Base-by-base conservation (phyloP, 2,888 invertebrate species). In the Stegophylla sp. region DNA sequence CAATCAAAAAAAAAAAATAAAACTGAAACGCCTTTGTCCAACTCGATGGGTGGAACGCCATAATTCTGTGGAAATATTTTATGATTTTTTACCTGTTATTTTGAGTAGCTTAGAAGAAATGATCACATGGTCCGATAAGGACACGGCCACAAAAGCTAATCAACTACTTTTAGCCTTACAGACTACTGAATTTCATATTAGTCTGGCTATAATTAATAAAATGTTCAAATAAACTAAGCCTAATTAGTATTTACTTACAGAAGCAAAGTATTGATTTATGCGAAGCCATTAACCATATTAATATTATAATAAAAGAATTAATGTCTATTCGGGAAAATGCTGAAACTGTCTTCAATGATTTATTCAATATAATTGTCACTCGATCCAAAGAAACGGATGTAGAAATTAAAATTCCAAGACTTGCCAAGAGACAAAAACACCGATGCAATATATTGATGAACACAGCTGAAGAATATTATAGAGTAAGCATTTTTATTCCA, bases 101-200 rank as follows among this genome's bases (percentile, higher is more conserved):
- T 15, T 77, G n/a, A 43, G 23, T 41, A 12, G 56, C 15, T 79
- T 79, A 10, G 79, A 79, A 79, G 28, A 45, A 79, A 43, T 79
- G 10, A 43, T 45, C 1, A 20, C 51, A 69, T 67, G 45, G 69
- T 17, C 23, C 9, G 45, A 79, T 61, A 67, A 41, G 5, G 77
- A 53, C 13, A 26, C 59, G 17, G 10, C 69, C 69, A 34, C 59
- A 43, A 69, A 26, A 69, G 43, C 69, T 26, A n/a, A 53, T 45
- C 69, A 79, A 45, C 12, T 69, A 69, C 59, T 79, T 43, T 56
- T 45, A 41, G 28, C 43, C 12, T 28, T 79, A n/a, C 23, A 26
- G 59, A 59, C 51, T 20, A 15, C 64, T 10, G 67, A 67, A 43
- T 77, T 77, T 43, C 20, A 77, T 23, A 26, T 69, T 12, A 41